phyloP scores from a whole-genome alignment of 35 echinoderm and acorn worm species.

The Amphiura filiformis region DNA sequence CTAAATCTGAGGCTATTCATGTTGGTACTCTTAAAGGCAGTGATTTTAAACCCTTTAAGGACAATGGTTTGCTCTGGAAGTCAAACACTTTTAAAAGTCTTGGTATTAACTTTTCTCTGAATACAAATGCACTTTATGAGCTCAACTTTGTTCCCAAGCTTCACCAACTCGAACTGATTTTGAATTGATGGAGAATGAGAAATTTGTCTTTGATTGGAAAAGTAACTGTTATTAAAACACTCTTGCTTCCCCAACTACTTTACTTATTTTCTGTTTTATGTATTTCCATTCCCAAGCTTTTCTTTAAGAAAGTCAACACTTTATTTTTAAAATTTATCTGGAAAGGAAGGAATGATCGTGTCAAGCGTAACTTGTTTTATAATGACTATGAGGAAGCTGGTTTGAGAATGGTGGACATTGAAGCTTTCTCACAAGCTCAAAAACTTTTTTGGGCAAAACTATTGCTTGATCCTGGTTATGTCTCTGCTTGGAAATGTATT shows the following conservation, averaged over 20 bases:
- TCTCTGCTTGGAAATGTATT: not conserved
- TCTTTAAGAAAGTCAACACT: constrained; percentile 12
- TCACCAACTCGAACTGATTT: not conserved
- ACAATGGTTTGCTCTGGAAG: not conserved
- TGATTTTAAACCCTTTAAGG: not conserved
- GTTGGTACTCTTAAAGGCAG: not conserved
- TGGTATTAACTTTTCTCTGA: constrained; percentile 13
- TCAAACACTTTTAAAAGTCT: not conserved
- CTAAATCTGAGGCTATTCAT: constrained; percentile 12
- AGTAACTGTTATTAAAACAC: constrained; percentile 16
- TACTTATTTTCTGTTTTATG: constrained; percentile 18
- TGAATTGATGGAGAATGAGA: constrained; percentile 20
- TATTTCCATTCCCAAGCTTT: not conserved
- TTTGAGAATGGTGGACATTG: not conserved
- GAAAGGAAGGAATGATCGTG: not conserved
- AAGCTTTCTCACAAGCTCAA: not conserved
- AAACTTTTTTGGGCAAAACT: not conserved
- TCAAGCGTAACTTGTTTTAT: not conserved
- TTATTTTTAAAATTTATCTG: constrained; percentile 25
- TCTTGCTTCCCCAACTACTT: constrained; percentile 17
- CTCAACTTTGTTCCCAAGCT: constrained; percentile 11
- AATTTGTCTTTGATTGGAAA: constrained; percentile 13
- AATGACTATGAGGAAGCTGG: not conserved
- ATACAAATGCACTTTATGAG: not conserved
- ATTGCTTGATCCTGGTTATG: not conserved